These are phyloP conservation scores for Maniola hyperantus DNA, from an alignment of 2,888 invertebrate genomes.

Conservation along the genomic window DNA sequence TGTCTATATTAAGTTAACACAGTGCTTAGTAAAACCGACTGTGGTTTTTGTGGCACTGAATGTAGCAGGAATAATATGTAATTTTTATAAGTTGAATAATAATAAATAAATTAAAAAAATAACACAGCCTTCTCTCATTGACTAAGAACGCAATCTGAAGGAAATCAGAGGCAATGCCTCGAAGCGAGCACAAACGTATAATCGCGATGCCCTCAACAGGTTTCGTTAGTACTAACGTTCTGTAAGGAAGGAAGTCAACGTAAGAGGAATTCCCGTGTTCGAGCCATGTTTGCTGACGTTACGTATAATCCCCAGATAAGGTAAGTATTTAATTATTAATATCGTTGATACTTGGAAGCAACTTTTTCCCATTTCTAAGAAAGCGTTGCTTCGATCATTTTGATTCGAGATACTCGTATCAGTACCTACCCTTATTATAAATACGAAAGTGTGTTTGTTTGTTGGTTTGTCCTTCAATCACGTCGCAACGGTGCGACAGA, in stretches of 20 bases:
- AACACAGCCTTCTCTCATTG: too few relatives aligned
- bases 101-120: too few relatives aligned
- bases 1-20: too few relatives aligned
- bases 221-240: neutral
- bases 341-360: neutral
- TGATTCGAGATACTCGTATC: too few relatives aligned
- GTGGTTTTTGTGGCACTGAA: too few relatives aligned
- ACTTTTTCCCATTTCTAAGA: slow-evolving; percentile 11
- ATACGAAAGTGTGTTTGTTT: too few relatives aligned
- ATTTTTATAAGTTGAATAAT: too few relatives aligned
- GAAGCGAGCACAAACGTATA: neutral
- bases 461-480: too few relatives aligned
- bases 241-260: neutral
- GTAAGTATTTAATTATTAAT: neutral
- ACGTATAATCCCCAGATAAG: slow-evolving; percentile 8
- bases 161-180: neutral
- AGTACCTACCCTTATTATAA: too few relatives aligned
- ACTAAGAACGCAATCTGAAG: neutral
- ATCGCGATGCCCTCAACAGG: slow-evolving; percentile 8
- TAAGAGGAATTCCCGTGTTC: neutral
- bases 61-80: too few relatives aligned
- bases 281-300: neutral
- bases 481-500: too few relatives aligned
- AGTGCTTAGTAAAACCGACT: too few relatives aligned
- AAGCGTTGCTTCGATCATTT: neutral